Conservation (phyloP, 1,140 invertebrate genomes). For the Diorhabda elongata region DNA sequence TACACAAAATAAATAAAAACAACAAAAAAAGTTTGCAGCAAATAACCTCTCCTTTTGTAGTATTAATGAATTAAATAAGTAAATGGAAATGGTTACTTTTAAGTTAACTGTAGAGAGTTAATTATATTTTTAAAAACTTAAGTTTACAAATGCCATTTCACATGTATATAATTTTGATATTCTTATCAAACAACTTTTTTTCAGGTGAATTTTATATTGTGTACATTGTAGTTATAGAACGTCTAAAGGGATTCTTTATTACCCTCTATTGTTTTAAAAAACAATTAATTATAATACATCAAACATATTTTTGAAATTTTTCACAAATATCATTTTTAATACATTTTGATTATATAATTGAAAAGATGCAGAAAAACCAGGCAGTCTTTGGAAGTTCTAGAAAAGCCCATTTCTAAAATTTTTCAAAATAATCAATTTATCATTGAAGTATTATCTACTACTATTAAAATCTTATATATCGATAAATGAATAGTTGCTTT, state of each 20-base stretch:
- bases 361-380: no score
- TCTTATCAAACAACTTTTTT: background rate
- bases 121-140: constrained; percentile 9
- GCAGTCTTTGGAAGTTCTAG: no score
- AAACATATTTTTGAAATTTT: no score
- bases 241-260: background rate
- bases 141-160: background rate
- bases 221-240: background rate
- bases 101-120: background rate
- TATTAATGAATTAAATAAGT: constrained; percentile 1
- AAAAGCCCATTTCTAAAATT: no score
- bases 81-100: background rate
- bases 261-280: no score
- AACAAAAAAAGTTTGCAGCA: constrained; percentile 7
- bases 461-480: no score
- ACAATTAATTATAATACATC: no score
- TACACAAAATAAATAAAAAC: constrained; percentile 6
- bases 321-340: no score
- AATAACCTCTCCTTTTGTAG: constrained; percentile 13
- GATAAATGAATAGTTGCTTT: no score
- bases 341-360: no score
- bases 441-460: no score
- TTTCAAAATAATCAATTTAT: no score
- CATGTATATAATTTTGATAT: background rate
- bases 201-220: background rate